Percentiles rank a stretch among this genome's conserved stretches.
phyloP scores from a whole-genome alignment of 2,113 vertebrate genomes.

The Podocnemis expansa region DNA sequence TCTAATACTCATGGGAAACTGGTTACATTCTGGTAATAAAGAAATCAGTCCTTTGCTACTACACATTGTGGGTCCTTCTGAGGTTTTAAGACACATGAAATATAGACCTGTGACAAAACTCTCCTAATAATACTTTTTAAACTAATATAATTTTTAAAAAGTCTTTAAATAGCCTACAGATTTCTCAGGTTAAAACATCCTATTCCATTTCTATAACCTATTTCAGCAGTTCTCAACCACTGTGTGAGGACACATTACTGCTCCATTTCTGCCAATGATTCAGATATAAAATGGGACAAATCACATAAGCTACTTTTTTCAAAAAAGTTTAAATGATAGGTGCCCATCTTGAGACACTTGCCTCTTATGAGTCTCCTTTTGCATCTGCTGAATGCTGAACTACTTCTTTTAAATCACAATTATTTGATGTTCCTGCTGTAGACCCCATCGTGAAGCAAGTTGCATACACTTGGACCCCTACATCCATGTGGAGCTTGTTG shows the following conservation, averaged over 20 bases:
- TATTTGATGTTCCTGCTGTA: background rate
- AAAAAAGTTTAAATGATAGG: background rate
- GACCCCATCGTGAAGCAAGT: background rate
- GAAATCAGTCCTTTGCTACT: background rate
- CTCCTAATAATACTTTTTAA: background rate
- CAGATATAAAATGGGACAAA: background rate
- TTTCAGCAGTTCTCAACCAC: too few species aligned
- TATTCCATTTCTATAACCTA: background rate
- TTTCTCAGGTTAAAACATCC: background rate
- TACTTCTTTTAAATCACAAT: background rate
- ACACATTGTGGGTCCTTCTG: too few species aligned
- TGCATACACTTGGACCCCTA: background rate
- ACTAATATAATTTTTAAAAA: background rate
- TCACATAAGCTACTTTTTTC: background rate
- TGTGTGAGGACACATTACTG: too few species aligned
- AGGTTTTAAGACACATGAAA: background rate
- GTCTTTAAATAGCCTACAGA: background rate
- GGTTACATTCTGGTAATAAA: background rate
- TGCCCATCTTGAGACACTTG: background rate
- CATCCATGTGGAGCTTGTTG: background rate
- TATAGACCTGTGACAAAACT: background rate
- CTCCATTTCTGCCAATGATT: background rate
- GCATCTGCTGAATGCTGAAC: background rate
- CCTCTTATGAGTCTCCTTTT: background rate
- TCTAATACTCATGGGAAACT: background rate